These are phyloP conservation scores for Geococcyx californianus DNA, from an alignment of 2,113 vertebrate genomes.

Conservation along the genomic window DNA sequence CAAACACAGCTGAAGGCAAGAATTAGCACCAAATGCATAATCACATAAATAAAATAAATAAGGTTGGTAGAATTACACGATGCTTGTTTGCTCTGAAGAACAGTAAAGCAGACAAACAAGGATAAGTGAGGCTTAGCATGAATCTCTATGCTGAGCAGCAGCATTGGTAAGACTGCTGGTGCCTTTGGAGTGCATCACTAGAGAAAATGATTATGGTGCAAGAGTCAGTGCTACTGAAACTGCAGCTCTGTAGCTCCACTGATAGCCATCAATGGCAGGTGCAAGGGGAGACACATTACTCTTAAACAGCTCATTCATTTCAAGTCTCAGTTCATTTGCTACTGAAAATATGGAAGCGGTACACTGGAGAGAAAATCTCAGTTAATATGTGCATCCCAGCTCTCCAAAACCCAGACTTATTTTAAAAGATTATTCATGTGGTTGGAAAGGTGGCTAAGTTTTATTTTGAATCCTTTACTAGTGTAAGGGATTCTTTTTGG, in stretches of 20 bases:
- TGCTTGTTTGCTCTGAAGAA: background rate
- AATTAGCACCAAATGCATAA: slow-evolving; percentile 50
- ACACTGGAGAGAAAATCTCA: slow-evolving; percentile 32
- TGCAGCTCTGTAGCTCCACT: background rate
- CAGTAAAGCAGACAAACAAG: background rate
- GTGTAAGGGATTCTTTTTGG: background rate
- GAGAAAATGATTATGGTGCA: background rate
- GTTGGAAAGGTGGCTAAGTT: background rate
- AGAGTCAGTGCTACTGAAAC: slow-evolving; percentile 3
- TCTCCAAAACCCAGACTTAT: background rate
- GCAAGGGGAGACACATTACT: slow-evolving; percentile 8
- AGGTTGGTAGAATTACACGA: background rate
- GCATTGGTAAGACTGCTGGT: background rate
- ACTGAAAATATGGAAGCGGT: slow-evolving; percentile 47
- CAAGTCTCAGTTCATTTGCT: slow-evolving; percentile 60
- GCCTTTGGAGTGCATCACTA: background rate
- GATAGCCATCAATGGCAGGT: slow-evolving; percentile 2
- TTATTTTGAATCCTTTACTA: background rate
- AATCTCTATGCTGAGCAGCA: background rate
- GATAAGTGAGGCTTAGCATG: background rate
- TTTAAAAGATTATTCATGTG: background rate
- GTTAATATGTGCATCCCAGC: slow-evolving; percentile 13
- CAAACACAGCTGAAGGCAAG: slow-evolving; percentile 34
- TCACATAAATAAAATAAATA: slow-evolving; percentile 51
- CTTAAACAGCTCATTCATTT: slow-evolving; percentile 62